phyloP scores from a whole-genome alignment of 2,888 invertebrate genomes.

The Augochlorella aurata region DNA sequence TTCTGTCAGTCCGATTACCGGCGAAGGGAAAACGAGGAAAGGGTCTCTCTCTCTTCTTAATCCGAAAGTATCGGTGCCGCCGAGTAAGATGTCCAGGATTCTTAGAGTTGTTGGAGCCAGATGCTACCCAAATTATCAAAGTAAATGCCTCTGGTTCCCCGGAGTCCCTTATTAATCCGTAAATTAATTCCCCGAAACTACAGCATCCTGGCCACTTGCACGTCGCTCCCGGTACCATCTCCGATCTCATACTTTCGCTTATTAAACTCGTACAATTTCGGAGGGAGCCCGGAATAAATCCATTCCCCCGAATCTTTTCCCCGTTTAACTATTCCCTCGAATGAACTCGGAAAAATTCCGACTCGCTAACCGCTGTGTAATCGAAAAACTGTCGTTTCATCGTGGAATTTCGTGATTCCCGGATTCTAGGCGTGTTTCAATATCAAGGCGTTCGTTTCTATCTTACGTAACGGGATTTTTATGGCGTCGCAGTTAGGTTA shows the following conservation, averaged over 20 bases:
- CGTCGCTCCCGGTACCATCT: conserved; percentile 29
- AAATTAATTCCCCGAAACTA: conserved; percentile 66
- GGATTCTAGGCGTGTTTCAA: too few relatives aligned
- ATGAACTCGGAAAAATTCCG: not conserved
- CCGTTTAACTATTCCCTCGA: not conserved
- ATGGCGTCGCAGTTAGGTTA: too few relatives aligned
- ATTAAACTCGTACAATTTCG: conserved; percentile 34
- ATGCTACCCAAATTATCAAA: conserved; percentile 64
- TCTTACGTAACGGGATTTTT: too few relatives aligned
- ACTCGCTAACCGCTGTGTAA: too few relatives aligned
- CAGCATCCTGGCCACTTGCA: conserved; percentile 45
- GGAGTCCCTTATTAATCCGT: conserved; percentile 66
- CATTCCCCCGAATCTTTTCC: not conserved
- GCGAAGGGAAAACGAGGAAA: conserved; percentile 20
- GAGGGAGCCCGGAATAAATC: conserved; percentile 17
- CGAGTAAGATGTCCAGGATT: conserved; percentile 32
- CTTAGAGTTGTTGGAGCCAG: conserved; percentile 50
- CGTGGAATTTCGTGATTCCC: too few relatives aligned
- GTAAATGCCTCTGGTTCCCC: conserved; percentile 56
- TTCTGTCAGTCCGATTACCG: conserved; percentile 31
- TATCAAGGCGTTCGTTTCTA: too few relatives aligned
- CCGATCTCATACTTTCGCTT: conserved; percentile 42
- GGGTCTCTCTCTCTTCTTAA: conserved; percentile 27
- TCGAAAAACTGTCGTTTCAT: too few relatives aligned
- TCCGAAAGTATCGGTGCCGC: conserved; percentile 43